Base-by-base conservation (phyloP, 2,797 vertebrate species). In the Malacoraja senta region DNA sequence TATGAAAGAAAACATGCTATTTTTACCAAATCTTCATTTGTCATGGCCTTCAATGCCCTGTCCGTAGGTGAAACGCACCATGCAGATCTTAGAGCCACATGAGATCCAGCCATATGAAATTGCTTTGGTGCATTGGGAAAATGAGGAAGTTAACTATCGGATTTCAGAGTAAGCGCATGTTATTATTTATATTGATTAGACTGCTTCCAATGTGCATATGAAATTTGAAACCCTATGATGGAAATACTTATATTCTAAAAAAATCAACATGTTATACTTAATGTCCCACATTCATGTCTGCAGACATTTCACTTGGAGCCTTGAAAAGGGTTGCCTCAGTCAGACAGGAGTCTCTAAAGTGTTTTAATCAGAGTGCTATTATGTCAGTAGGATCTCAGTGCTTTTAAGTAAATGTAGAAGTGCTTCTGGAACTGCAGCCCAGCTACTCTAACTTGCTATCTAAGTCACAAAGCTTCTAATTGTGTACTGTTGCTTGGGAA, bases 121-220 rank as follows among this genome's bases (percentile, higher is more conserved):
- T 0, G 98, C 99, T 0, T 94, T 99, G 94, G 97, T 99, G 74
- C 98, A 99, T 91, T 99, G 99, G 99, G 99, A 99, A 94, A 99
- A 99, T 21, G 99, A 99, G 94, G 98, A 99, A 95, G 97, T 99
- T 38, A 99, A 97, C 96, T 99, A 99, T 94, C 94, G 95, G 32
- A 95, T 98, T 93, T 96, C 95, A 95, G 97, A 97, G 99, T 99
- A 97, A 96, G 97, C 94, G 86, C 79, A 80, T 3, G 38, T 10
- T 15, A 88, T 21, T 35, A 32, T 68, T 35, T 88, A 65, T 32
- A 61, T 63, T 32, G 15, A 19, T 86, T 65, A 65, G 29, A 63
- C n/a, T 63, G 61, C 63, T 44, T 91, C 72, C 32, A 91, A 74
- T 74, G 26, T 91, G 3, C 61, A 71, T n/a, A 21, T 19, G 32